Conservation (phyloP, 2,113 vertebrate species). For the Micromys minutus region DNA sequence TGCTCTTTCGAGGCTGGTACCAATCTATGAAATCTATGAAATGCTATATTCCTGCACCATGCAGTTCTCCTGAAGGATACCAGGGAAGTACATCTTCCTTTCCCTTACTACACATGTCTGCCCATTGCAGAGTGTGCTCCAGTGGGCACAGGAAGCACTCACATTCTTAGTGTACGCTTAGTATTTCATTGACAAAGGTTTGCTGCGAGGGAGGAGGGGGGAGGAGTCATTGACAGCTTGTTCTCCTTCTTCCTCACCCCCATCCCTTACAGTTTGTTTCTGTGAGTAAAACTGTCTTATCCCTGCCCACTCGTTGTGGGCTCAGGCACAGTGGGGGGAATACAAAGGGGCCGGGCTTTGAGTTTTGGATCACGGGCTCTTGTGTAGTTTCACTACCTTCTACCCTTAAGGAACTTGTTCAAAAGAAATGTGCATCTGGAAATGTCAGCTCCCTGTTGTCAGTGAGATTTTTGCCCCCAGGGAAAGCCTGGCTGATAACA, state of each 20-base stretch:
- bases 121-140: background rate
- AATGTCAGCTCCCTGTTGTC: conserved; percentile 38
- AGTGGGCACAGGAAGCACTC: conserved; percentile 14
- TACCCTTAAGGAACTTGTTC: conserved; percentile 27
- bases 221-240: background rate
- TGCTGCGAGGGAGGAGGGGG: background rate
- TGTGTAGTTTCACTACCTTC: background rate
- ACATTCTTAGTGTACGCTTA: conserved; percentile 18
- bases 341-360: background rate
- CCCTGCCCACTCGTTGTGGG: background rate
- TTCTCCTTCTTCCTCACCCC: background rate
- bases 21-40: background rate
- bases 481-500: conserved; percentile 49
- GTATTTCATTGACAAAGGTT: conserved; percentile 31
- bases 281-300: background rate
- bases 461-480: conserved; percentile 46
- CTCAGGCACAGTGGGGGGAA: background rate
- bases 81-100: background rate
- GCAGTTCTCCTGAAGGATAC: conserved; percentile 24
- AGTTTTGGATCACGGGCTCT: background rate
- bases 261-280: background rate
- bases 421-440: conserved; percentile 47
- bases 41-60: background rate
- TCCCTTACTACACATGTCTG: conserved; percentile 8
- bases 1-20: background rate